Percentiles rank a stretch among this genome's conserved stretches.
These are phyloP conservation scores for Alligator mississippiensis DNA, from an alignment of 2,113 vertebrate genomes.

Conservation along the genomic window DNA sequence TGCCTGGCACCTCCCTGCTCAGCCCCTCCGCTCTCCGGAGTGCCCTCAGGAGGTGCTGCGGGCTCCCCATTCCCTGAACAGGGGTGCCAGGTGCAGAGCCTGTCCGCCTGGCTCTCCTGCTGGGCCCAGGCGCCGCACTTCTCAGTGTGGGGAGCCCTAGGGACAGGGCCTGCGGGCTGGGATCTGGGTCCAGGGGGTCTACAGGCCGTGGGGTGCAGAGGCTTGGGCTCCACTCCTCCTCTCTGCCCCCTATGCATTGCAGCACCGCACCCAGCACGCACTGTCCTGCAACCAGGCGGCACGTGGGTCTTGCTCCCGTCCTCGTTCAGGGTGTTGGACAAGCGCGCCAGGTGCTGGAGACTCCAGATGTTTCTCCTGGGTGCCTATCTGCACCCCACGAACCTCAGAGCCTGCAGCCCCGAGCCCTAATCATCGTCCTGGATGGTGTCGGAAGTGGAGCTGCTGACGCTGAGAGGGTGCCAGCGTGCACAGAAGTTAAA, in stretches of 20 bases:
- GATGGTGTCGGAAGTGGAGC: neutral
- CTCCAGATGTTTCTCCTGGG: neutral
- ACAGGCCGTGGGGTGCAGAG: fast-evolving
- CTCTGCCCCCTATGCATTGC: neutral
- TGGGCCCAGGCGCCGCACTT: too few relatives aligned
- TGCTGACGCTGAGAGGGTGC: neutral
- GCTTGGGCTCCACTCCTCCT: neutral
- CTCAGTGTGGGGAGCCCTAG: too few relatives aligned
- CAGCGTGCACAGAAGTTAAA: neutral
- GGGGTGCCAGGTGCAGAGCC: too few relatives aligned
- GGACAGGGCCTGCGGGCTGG: neutral
- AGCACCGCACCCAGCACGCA: neutral
- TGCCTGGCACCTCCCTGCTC: too few relatives aligned
- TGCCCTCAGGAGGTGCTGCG: too few relatives aligned
- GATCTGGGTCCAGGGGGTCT: neutral
- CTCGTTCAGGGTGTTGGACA: too few relatives aligned
- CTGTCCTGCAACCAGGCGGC: neutral
- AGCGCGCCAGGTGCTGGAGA: neutral
- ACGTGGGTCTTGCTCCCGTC: too few relatives aligned
- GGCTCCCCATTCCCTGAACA: too few relatives aligned
- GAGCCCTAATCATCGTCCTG: too few relatives aligned
- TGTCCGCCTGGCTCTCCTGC: too few relatives aligned
- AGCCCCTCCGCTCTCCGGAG: too few relatives aligned
- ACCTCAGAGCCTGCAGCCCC: too few relatives aligned
- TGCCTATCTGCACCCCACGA: neutral